Evolutionary conservation across 2,888 invertebrate genomes (phyloP).

Genomic region (Dicycla oo): DNA sequence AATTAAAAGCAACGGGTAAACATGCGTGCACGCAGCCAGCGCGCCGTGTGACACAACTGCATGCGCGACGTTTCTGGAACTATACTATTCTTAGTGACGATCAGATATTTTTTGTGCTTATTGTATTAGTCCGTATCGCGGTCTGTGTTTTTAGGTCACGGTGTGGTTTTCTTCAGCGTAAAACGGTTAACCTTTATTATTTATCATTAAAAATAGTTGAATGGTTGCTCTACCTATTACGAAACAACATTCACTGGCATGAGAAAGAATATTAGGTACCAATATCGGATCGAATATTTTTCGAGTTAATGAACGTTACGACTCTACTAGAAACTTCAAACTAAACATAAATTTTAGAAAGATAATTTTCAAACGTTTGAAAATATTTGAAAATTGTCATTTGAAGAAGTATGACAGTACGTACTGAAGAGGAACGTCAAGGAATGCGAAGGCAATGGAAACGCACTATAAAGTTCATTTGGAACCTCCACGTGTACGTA

Average conservation of each 20-base stretch:
- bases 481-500: conserved; percentile 72
- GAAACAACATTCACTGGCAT: conserved; percentile 29
- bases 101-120: conserved; percentile 65
- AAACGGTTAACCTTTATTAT: conserved; percentile 59
- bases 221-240: conserved; percentile 25
- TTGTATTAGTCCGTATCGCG: conserved; percentile 64
- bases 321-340: too few species aligned
- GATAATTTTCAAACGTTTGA: too few species aligned
- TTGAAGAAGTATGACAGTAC: neutral
- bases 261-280: neutral
- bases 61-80: conserved; percentile 69
- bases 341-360: too few species aligned
- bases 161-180: conserved; percentile 63
- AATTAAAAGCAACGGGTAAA: conserved; percentile 76
- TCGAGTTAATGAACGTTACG: neutral
- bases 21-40: conserved; percentile 69
- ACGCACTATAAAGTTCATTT: conserved; percentile 48
- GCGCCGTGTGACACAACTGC: conserved; percentile 69
- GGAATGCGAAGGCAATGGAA: conserved; percentile 32
- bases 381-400: too few species aligned
- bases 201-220: conserved; percentile 44
- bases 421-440: neutral
- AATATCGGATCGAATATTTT: neutral
- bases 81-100: conserved; percentile 68
- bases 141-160: conserved; percentile 71